A percentile compares a stretch with the other conserved stretches of the same genome.
Conservation (phyloP, 2,113 vertebrate species). For the Daboia siamensis region DNA sequence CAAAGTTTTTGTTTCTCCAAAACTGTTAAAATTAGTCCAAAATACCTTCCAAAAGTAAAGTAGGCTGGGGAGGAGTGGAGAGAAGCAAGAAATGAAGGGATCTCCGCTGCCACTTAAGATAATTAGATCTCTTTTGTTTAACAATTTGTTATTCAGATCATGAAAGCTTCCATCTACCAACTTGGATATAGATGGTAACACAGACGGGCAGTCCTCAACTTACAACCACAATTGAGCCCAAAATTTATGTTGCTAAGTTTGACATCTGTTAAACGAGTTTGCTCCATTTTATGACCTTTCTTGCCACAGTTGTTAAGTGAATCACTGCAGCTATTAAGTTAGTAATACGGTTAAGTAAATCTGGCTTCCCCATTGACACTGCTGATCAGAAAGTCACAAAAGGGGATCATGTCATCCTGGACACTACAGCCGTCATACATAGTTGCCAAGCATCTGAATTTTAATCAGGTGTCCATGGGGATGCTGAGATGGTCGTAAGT, state of each 20-base stretch:
- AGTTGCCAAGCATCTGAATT: neutral
- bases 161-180: neutral
- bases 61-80: neutral
- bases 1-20: constrained; percentile 57
- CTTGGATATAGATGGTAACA: neutral
- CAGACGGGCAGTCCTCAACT: neutral
- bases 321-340: neutral
- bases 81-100: neutral
- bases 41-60: neutral
- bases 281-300: neutral
- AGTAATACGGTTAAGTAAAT: neutral
- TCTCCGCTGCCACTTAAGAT: neutral
- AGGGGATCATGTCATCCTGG: neutral
- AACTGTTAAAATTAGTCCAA: constrained; percentile 41
- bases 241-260: neutral
- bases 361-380: neutral
- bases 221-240: neutral
- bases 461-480: neutral
- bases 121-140: neutral
- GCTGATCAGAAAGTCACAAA: neutral
- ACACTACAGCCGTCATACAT: neutral
- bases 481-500: no score
- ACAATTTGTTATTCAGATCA: neutral
- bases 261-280: neutral
- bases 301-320: neutral